Base-by-base conservation (phyloP, 1,140 invertebrate genomes). In the Saccostrea echinata region DNA sequence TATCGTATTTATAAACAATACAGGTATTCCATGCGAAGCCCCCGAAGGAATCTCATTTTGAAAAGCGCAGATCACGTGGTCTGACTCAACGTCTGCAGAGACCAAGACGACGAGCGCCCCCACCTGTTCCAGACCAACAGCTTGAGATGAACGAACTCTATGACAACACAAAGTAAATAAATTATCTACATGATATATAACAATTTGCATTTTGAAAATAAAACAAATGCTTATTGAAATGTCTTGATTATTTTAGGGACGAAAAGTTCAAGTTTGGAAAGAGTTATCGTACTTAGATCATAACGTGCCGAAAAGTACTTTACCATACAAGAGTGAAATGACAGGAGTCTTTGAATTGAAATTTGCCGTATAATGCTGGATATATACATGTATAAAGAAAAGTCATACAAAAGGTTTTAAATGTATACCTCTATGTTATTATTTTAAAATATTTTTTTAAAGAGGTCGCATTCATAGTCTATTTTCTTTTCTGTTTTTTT, bases 51-150 rank as follows among this genome's bases (percentile, higher is more conserved):
- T 24, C 87, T 53, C 35, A 53, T 43, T 86, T 88, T 81, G 71
- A 61, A 84, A 84, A 88, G 68, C 43, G 89, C 35, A 88, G 87
- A 80, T 84, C 88, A n/a, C 83, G 91, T 76, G 87, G 87, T 82
- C 85, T 91, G 13, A 93, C 91, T 21, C 86, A 90, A 83, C 80
- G 90, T 64, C 89, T 93, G 53, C 92, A 92, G 89, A 91, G 82
- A 43, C 89, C 91, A 43, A 86, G 92, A 35, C 88, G 88, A 21
- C 88, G 91, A 16, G 86, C 89, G n/a, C 91, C 90, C 0, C 91
- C 92, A 1, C 90, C 91, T 4, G 84, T 90, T 27, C 87, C 76
- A 13, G 27, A 76, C 8, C 24, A 76, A 30, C 4, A 16, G 12
- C 87, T 90, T 57, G 90, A 91, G 33, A 55, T 88, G 53, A 86